These are phyloP conservation scores for Yponomeuta sedellus DNA, from an alignment of 2,888 invertebrate species.

Conservation along the genomic window DNA sequence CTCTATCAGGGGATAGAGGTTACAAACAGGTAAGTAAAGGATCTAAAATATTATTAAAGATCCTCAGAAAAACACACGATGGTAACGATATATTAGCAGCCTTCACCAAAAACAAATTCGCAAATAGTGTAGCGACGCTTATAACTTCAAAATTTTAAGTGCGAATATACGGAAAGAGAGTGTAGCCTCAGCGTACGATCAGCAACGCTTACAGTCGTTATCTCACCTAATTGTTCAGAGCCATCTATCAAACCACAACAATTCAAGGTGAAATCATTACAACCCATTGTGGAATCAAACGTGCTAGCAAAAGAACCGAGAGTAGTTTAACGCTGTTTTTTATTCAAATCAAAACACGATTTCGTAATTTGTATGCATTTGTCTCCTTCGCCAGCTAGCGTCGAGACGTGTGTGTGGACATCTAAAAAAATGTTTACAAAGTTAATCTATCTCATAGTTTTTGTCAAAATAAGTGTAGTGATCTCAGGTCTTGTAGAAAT, in stretches of 20 bases:
- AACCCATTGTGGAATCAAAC: not conserved
- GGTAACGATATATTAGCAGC: no score
- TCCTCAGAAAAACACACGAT: no score
- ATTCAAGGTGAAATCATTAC: conserved; percentile 16
- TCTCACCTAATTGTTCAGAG: conserved; percentile 36
- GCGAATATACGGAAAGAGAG: not conserved
- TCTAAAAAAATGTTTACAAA: not conserved
- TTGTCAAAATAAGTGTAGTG: not conserved
- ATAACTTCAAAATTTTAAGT: no score
- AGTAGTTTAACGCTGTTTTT: not conserved
- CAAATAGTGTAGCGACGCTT: no score
- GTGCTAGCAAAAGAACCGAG: not conserved
- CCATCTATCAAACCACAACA: conserved; percentile 49
- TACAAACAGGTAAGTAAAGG: no score
- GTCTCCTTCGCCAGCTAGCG: not conserved
- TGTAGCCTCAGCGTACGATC: not conserved
- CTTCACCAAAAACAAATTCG: no score
- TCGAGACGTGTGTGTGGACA: not conserved
- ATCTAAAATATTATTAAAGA: no score
- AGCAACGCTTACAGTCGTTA: conserved; percentile 28
- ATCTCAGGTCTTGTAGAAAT: not conserved
- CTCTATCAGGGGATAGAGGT: no score
- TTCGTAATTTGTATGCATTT: not conserved
- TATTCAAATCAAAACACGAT: not conserved
- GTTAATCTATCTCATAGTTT: not conserved